These are phyloP conservation scores for Machimus atricapillus DNA, from an alignment of 2,888 invertebrate species.

Conservation along the genomic window DNA sequence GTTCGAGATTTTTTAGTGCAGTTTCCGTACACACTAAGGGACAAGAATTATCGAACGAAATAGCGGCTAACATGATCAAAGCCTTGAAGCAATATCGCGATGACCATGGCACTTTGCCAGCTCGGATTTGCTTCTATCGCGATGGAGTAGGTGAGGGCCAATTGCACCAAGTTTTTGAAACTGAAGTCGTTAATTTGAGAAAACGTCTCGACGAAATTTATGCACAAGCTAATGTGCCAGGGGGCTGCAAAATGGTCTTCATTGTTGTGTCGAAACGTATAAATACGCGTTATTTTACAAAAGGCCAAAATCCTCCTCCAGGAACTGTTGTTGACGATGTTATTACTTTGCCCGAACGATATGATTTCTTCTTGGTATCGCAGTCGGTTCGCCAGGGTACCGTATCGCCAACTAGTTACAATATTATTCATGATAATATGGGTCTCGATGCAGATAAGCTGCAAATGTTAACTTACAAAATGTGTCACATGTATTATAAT, in stretches of 20 bases:
- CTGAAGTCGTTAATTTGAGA: slow-evolving; percentile 74
- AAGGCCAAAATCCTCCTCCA: slow-evolving; percentile 75
- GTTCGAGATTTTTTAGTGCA: slow-evolving; percentile 76
- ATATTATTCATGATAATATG: slow-evolving; percentile 78
- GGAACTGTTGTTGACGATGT: slow-evolving; percentile 89
- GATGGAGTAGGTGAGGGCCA: slow-evolving; percentile 97
- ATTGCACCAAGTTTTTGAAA: slow-evolving; percentile 75
- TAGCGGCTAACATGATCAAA: slow-evolving; percentile 68
- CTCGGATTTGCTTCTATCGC: slow-evolving; percentile 82
- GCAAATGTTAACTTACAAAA: slow-evolving; percentile 85
- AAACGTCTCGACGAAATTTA: slow-evolving; percentile 67
- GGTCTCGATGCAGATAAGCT: slow-evolving; percentile 75
- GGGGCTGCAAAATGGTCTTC: slow-evolving; percentile 70
- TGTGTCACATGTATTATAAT: slow-evolving; percentile 91
- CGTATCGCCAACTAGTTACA: slow-evolving; percentile 89
- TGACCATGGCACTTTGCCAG: slow-evolving; percentile 66
- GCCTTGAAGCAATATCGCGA: slow-evolving; percentile 56
- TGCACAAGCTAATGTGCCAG: slow-evolving; percentile 58
- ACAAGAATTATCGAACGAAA: slow-evolving; percentile 78
- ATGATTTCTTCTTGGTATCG: slow-evolving; percentile 89
- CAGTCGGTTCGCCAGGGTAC: slow-evolving; percentile 90
- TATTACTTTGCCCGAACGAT: slow-evolving; percentile 81
- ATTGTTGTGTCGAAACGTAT: slow-evolving; percentile 90
- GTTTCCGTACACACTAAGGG: slow-evolving; percentile 76
- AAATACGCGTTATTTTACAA: slow-evolving; percentile 75